These are phyloP conservation scores for Cryptotermes secundus DNA, from an alignment of 1,140 invertebrate species.

Conservation along the genomic window DNA sequence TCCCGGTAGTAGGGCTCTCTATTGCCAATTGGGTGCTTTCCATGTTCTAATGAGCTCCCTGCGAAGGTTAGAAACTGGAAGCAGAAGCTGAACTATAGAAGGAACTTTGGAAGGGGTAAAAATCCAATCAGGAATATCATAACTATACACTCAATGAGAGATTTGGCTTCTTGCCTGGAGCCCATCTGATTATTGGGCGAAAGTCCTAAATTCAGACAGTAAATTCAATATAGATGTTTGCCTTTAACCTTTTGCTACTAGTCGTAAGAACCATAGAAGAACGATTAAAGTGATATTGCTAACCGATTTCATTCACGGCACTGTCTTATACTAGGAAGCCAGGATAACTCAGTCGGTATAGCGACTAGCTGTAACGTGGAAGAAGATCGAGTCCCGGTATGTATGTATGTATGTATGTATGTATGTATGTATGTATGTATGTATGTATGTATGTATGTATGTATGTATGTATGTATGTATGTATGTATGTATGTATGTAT, in stretches of 20 bases:
- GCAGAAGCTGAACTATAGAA: neutral
- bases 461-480: no score
- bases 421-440: no score
- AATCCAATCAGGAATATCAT: neutral
- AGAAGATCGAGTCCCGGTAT: no score
- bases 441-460: no score
- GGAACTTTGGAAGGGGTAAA: neutral
- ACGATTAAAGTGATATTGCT: neutral
- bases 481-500: no score
- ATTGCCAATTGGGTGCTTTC: slow-evolving; percentile 33
- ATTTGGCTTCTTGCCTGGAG: neutral
- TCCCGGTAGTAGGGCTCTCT: neutral
- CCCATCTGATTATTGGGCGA: neutral
- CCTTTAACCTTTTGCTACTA: neutral
- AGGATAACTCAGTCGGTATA: no score
- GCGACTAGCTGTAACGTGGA: no score
- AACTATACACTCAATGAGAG: neutral
- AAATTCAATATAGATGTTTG: neutral
- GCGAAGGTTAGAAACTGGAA: neutral
- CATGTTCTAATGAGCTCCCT: slow-evolving; percentile 30
- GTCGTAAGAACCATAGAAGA: neutral
- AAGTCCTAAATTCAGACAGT: neutral
- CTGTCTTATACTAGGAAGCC: no score
- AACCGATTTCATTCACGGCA: neutral
- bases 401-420: no score